Base-by-base conservation (phyloP, 1,140 invertebrate species). In the Brachionus calyciflorus region DNA sequence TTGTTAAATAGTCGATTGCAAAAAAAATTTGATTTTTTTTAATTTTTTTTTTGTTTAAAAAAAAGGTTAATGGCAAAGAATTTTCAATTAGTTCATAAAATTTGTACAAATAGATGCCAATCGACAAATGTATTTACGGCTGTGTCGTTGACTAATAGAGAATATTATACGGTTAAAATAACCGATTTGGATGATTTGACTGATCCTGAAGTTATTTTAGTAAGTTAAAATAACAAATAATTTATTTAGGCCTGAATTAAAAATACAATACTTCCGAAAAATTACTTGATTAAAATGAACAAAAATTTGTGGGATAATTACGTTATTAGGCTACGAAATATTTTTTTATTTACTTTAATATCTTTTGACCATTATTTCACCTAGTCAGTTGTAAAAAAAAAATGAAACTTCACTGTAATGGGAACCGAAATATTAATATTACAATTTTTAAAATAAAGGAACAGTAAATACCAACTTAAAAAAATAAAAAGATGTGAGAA, bases 71-170 rank as follows among this genome's bases (percentile, higher is more conserved):
- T 65, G 60, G 60, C 60, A 41, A 65, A 65, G 44, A 65, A 65
- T 44, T 65, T 30, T 65, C 60, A 65, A 41, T 44, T 65, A 65
- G 24, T 65, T 19, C 60, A 65, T n/a, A 65, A 37, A 65, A 65
- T 65, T 4, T 44, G 24, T 65, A 24, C 17, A 44, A 24, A 24
- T 26, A 65, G 44, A 65, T 24, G n/a, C 14, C 60, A 65, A 44
- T 65, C 60, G 9, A 44, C 33, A 24, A 65, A 65, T 65, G 40
- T 44, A 14, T 65, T 30, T 24, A 28, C 40, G 21, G 60, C 60
- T 1, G 24, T 65, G 6, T 44, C 6, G 6, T 26, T 65, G 10
- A 37, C 60, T 3, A 65, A 24, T 21, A n/a, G 60, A 7, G 60
- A 65, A 9, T 65, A 46, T 65, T 44, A 44, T 65, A 65, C 60